Base-by-base conservation (phyloP, 1,140 invertebrate genomes). In the Saccostrea cuccullata region DNA sequence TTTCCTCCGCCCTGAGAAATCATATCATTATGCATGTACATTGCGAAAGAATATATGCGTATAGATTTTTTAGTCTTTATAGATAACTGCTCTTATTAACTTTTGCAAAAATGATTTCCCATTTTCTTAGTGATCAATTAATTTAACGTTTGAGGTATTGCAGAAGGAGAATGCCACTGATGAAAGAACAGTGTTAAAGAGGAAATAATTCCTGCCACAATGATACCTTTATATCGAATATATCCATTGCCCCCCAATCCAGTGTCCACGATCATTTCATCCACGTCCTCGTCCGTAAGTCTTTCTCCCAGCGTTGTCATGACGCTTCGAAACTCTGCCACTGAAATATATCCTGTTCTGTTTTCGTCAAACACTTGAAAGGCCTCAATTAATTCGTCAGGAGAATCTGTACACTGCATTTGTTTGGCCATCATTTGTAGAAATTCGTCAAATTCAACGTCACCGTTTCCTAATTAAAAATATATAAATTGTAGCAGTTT, bases 391-490 rank as follows among this genome's bases (percentile, higher is more conserved):
- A 90, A 30, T 15, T 90, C 89, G 4, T 82, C 87, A 13, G 85
- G 84, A 30, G 88, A 86, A 73, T 89, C 88, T 1, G 77, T 89
- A 47, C 85, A 85, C 2, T 64, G 67, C 88, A 89, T 89, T 47
- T 89, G 87, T 15, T 88, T 88, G 13, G 87, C 86, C 77, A 90
- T 90, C 89, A 90, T 90, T 9, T 84, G 84, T n/a, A 90, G n/a
- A 73, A 90, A 90, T 88, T 90, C 89, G 20, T 88, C 87, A 84
- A 90, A 90, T 26, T 90, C 89, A n/a, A 90, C 87, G 55, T 87
- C 87, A 40, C 89, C 89, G 84, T 88, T 90, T 20, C 87, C 89
- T 90, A 40, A 60, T 85, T n/a, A n/a, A n/a, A 30, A 40, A 58
- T 20, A 5, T 5, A 8, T 9, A 8, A 47, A 2, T 47, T 47